Evolutionary conservation across 2,888 invertebrate species (phyloP), one percentile per base, ranked within the genome.

Genomic region (Drosophila paranaensis): DNA sequence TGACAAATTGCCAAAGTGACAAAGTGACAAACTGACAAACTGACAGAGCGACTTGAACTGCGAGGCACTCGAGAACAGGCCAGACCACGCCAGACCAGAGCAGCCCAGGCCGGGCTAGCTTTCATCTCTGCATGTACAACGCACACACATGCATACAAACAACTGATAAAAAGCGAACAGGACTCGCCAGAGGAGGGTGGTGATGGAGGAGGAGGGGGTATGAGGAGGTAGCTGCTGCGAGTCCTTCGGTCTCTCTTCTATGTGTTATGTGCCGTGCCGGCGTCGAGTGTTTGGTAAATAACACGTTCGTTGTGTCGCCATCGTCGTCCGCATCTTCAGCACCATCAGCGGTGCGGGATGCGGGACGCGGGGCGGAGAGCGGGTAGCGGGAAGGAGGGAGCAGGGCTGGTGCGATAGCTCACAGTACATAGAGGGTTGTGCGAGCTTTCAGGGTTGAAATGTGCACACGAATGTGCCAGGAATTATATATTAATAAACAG

Each of bases 201-300:
- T 6, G 20, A 20, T 20, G 8, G 48, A 27, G 16, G 33, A 42
- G 13, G 2, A 10, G 48, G 27, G 11, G 27, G 54, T 1, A 20
- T 20, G 33, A 6, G 5, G 48, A 33, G 25, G 33, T 39, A 35
- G 54, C 40, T 45, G 54, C 57, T 16, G 56, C 25, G 56, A 68
- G 56, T 54, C 50, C 77, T 42, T 30, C 63, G 58, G 27, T 8
- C 65, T 45, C 77, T 53, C 54, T 74, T 39, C 54, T 75, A 72
- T 87, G 78, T 89, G 81, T 79, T 81, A 79, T 85, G 81, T 80
- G 78, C 76, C 83, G 81, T 80, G 78, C 76, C 83, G 63, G 69
- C 73, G 82, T 89, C 88, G 90, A 90, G 91, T 91, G 91, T 91
- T 91, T 91, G 91, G 91, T 91, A 91, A 91, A 91, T 91, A 91